Percentiles rank a stretch among this genome's conserved stretches.
Conservation (phyloP, 92 coral and sea anemone genomes). For the Hydrozoanthus gracilis region DNA sequence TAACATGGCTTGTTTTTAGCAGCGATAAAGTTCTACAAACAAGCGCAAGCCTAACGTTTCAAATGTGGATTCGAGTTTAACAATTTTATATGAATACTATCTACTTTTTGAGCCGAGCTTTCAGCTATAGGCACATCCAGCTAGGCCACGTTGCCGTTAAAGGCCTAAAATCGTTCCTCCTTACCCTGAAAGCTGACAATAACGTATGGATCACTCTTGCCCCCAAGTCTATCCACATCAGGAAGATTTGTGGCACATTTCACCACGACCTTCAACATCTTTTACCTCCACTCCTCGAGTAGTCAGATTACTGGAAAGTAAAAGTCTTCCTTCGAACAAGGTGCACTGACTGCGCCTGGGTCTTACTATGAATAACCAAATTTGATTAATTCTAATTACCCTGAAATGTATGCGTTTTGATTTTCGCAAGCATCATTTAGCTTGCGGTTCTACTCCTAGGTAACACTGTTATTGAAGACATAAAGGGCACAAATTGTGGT, state of each 20-base stretch:
- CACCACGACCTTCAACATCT: constrained; percentile 74
- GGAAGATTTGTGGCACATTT: constrained; percentile 91
- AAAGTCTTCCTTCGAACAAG: neutral
- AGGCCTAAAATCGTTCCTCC: neutral
- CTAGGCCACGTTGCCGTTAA: neutral
- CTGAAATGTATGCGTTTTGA: neutral
- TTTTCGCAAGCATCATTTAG: constrained; percentile 11
- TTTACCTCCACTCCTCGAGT: neutral
- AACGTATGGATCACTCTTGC: constrained; percentile 95
- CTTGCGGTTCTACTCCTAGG: constrained; percentile 5
- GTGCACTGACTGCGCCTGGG: neutral
- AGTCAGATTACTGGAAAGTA: neutral
- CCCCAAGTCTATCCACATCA: constrained; percentile 89
- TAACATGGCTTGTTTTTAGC: no score
- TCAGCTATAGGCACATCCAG: no score
- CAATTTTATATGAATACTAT: no score
- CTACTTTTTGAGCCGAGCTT: no score
- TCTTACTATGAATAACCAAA: neutral
- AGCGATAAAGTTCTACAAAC: no score
- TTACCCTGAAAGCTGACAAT: constrained; percentile 89
- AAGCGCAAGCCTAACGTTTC: no score
- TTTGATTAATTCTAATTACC: neutral
- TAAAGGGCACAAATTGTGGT: neutral
- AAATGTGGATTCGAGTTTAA: no score
- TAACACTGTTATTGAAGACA: neutral